phyloP scores from a whole-genome alignment of 2,113 vertebrate species.

The Astatotilapia flaviijosephi region DNA sequence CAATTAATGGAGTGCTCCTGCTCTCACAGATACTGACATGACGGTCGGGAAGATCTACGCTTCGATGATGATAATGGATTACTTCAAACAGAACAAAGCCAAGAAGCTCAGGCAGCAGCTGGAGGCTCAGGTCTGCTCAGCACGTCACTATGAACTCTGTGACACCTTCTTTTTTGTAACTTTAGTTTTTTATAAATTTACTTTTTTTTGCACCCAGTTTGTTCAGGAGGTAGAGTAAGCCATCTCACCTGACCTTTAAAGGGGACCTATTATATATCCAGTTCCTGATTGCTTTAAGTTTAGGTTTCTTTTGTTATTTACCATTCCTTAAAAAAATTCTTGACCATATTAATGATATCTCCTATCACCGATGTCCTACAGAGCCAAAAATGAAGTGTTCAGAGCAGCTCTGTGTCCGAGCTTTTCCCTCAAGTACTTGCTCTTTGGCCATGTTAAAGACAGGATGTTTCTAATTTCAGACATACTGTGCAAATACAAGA shows the following conservation, averaged over 20 bases:
- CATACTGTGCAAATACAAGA: not conserved
- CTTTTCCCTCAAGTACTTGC: not conserved
- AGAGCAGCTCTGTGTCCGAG: not conserved
- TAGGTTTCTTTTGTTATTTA: not conserved
- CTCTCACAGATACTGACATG: conserved; percentile 86
- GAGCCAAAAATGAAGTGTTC: not conserved
- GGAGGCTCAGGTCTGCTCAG: conserved; percentile 85
- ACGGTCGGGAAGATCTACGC: conserved; percentile 99
- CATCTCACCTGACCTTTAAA: not conserved
- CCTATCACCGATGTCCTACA: not conserved
- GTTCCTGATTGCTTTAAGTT: not conserved
- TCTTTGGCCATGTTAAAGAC: not conserved
- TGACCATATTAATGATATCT: not conserved
- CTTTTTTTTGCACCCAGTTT: not conserved
- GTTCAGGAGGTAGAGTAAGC: not conserved
- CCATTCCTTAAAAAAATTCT: not conserved
- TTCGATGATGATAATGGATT: conserved; percentile 99
- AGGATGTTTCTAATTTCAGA: not conserved
- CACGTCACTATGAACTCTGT: not conserved
- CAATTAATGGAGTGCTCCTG: not conserved
- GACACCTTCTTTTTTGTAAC: not conserved
- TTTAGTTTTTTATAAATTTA: not conserved
- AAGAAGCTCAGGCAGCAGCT: conserved; percentile 92
- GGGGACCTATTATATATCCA: not conserved
- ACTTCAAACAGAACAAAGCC: conserved; percentile 96